Base-by-base conservation (phyloP, 2,113 vertebrate species). In the Trogon surrucura region DNA sequence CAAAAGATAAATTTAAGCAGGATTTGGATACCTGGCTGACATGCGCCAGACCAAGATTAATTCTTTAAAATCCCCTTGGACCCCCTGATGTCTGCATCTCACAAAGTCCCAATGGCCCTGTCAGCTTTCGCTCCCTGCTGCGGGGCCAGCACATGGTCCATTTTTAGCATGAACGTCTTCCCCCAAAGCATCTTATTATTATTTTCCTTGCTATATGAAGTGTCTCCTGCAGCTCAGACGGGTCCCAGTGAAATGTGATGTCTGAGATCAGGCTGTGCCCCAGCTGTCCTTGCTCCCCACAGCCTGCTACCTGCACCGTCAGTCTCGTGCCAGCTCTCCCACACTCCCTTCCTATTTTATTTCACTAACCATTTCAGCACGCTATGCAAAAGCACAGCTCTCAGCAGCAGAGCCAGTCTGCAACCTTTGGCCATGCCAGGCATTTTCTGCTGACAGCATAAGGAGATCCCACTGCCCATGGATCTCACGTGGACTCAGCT, bases 61-160 rank as follows among this genome's bases (percentile, higher is more conserved):
- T 56, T 71, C 30, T 45, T 71, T 50, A 58, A 80, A 80, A 56
- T 6, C 7, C 6, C 13, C 7, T n/a, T 11, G 53, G 21, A 32
- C 9, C 5, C 14, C 5, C 4, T 3, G 16, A 57, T 12, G 8
- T 17, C n/a, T 38, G 1, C 15, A 32, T 20, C 38, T 29, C 5
- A 0, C 12, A 25, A 79, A 70, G 16, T 3, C 22, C 22, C 54
- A 29, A 5, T 0, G 29, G 23, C 11, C 32, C 17, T 29, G 32
- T 13, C 58, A 60, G 26, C 20, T 26, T 41, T 61, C 0, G 0
- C 25, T 70, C 17, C 15, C 27, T 2, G 5, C 48, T 77, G 54
- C 90, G 89, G 41, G 73, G 22, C n/a, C 48, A 48, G 22, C 2
- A 29, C 3, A 0, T 27, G 47, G n/a, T 13, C 18, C 12, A 21